Evolutionary conservation across 2,888 invertebrate genomes (phyloP).

Genomic region (Molanna angustata): DNA sequence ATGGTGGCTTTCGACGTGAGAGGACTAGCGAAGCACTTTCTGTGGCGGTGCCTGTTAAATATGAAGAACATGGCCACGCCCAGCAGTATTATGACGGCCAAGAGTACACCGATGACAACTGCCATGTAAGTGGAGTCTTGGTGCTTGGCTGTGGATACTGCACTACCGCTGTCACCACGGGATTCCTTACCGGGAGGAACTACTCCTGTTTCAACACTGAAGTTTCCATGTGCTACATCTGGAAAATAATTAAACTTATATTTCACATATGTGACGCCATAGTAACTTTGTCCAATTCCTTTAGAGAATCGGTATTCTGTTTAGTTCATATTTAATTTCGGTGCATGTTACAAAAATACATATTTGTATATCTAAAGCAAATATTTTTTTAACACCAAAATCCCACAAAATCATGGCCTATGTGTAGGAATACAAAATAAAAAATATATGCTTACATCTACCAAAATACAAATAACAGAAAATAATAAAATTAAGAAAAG

Average conservation of each 20-base stretch:
- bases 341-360: too few relatives aligned
- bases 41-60: conserved; percentile 66
- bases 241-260: conserved; percentile 36
- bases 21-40: conserved; percentile 72
- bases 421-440: too few relatives aligned
- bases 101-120: conserved; percentile 74
- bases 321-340: too few relatives aligned
- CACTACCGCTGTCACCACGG: conserved; percentile 51
- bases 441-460: too few relatives aligned
- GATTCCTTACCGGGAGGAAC: conserved; percentile 50
- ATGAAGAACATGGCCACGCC: conserved; percentile 71
- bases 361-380: too few relatives aligned
- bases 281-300: too few relatives aligned
- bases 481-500: too few relatives aligned
- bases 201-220: conserved; percentile 62
- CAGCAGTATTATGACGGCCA: conserved; percentile 69
- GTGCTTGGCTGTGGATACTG: conserved; percentile 65
- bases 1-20: conserved; percentile 53
- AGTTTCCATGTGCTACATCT: conserved; percentile 70
- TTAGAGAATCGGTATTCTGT: too few relatives aligned
- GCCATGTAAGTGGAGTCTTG: conserved; percentile 73
- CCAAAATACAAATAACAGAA: too few relatives aligned
- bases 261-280: too few relatives aligned
- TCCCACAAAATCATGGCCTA: too few relatives aligned
- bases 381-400: too few relatives aligned